Percentiles rank a stretch among this genome's conserved stretches.
These are phyloP conservation scores for Acromyrmex heyeri DNA, from an alignment of 1,140 invertebrate genomes.

Conservation along the genomic window DNA sequence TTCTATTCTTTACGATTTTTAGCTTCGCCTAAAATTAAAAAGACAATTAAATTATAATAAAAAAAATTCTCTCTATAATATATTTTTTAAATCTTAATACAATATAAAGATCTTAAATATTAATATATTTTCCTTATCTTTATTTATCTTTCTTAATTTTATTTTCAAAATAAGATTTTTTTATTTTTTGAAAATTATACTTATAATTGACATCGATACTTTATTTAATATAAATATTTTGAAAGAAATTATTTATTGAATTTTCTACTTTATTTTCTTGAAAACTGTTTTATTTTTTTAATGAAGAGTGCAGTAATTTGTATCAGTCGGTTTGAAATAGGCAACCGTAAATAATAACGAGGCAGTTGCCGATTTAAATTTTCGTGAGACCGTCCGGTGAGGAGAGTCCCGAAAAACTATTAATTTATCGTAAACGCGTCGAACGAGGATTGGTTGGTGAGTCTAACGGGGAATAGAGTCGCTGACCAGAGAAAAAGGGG, in stretches of 20 bases:
- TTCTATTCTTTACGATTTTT: neutral
- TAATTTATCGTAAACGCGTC: conserved; percentile 83
- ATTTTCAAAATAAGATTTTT: neutral
- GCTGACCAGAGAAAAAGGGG: conserved; percentile 54
- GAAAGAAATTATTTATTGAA: neutral
- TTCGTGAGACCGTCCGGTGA: conserved; percentile 70
- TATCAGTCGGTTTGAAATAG: conserved; percentile 60
- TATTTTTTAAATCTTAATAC: neutral
- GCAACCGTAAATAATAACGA: conserved; percentile 78
- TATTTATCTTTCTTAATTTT: neutral
- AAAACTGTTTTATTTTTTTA: conserved; percentile 59
- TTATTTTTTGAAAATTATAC: neutral
- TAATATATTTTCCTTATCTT: neutral
- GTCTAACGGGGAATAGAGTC: conserved; percentile 4
- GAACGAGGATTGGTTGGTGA: conserved; percentile 54
- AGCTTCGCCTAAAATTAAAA: neutral
- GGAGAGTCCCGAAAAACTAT: conserved; percentile 77
- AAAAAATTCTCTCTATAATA: neutral
- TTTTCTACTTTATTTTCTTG: neutral
- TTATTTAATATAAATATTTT: conserved; percentile 1
- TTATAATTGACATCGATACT: neutral
- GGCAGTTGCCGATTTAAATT: conserved; percentile 75
- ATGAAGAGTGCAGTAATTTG: neutral
- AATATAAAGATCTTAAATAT: no score
- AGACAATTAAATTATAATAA: neutral